Base-by-base conservation (phyloP, 2,888 invertebrate genomes). In the Tetheella fluctuosa region DNA sequence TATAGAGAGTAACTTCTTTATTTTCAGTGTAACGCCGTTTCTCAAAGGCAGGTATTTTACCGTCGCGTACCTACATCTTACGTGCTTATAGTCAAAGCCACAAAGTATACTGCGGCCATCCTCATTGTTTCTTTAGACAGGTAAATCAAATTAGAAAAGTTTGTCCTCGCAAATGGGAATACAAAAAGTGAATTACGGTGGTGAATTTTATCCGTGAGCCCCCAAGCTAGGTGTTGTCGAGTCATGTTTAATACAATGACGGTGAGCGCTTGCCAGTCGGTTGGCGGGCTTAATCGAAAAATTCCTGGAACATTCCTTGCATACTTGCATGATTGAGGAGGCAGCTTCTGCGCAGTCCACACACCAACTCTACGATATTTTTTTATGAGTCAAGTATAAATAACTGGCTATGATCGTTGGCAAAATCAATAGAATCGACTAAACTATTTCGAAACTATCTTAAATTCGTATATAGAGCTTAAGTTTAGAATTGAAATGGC, bases 221-320 rank as follows among this genome's bases (percentile, higher is more conserved):
- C 23, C 3, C 34, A 2, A 39, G 58, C 13, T 56, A 71, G 70
- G 70, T 74, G 76, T 72, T 74, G 81, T 75, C 70, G 73, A 77
- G 76, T 79, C 74, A 81, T 79, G 78, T 76, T 74, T 76, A 73
- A 73, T 76, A 80, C 70, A 79, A 76, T 72, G 77, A 71, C 72
- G 73, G 67, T 55, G 68, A 69, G 70, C 68, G 68, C 69, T 69
- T 67, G 68, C 63, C 39, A 39, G 39, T 39, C 65, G 67, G 66
- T 70, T 70, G 67, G 64, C 60, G 66, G 64, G 78, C 79, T 83
- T 84, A 85, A 84, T 84, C 77, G 80, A 85, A 82, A 84, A 83
- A 85, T 85, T 83, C 84, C 77, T 76, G 62, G 64, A 76, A 64
- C 74, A 74, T 79, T 70, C 76, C 71, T 60, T 61, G 69, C 71